Conservation (phyloP, 2,888 invertebrate species). For the Cryptophagus acutangulus region DNA sequence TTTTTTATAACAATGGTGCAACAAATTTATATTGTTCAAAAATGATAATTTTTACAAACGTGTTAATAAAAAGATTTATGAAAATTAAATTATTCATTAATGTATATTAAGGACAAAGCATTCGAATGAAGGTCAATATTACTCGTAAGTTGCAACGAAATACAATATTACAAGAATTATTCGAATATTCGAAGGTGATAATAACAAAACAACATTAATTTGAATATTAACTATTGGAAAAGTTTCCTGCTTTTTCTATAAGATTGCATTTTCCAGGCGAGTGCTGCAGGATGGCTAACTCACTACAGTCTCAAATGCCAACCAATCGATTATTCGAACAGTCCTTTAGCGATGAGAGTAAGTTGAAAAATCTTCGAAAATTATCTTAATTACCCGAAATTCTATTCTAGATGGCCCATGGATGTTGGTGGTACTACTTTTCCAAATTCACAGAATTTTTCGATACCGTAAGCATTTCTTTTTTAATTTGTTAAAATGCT, state of each 20-base stretch:
- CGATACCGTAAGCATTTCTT: constrained; percentile 86
- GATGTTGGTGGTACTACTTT: constrained; percentile 96
- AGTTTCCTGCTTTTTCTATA: background rate
- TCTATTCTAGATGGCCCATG: constrained; percentile 72
- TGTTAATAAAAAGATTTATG: too few species aligned
- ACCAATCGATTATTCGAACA: constrained; percentile 72
- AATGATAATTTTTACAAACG: too few species aligned
- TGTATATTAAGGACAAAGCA: too few species aligned
- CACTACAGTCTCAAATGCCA: constrained; percentile 72
- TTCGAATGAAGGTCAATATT: too few species aligned
- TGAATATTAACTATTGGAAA: background rate
- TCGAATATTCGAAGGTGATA: background rate
- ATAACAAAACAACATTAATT: background rate
- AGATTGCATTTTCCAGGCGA: constrained; percentile 24
- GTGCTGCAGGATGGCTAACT: constrained; percentile 62
- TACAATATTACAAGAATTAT: too few species aligned
- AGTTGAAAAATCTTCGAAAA: constrained; percentile 24
- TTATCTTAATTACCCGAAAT: constrained; percentile 1
- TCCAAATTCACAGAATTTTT: constrained; percentile 96
- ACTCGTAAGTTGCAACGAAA: too few species aligned
- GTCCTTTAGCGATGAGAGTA: constrained; percentile 65
- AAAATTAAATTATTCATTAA: too few species aligned
- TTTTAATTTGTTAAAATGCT: too few species aligned
- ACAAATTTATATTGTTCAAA: too few species aligned
- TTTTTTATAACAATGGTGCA: background rate